Percentiles rank a stretch among this genome's conserved stretches.
phyloP scores from a whole-genome alignment of 1,140 invertebrate species.

The Platyscapa corneri region DNA sequence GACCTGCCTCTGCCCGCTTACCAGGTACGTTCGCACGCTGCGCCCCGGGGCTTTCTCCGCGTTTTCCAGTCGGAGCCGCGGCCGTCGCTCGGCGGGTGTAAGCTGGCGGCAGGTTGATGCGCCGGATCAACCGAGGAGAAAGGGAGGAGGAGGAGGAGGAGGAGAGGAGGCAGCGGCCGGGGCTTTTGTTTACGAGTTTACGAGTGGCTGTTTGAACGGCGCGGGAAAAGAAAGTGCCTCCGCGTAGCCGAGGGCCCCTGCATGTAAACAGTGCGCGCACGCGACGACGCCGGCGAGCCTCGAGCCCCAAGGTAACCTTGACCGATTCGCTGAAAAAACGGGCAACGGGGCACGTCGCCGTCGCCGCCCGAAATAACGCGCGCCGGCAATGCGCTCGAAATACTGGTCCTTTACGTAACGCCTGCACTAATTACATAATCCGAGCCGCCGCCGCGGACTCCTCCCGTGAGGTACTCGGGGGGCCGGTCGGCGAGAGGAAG shows the following conservation, averaged over 20 bases:
- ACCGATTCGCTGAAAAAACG: no score
- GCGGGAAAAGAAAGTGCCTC: conserved; percentile 5
- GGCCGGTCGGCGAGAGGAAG: no score
- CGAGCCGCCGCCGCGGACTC: no score
- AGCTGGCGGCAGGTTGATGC: conserved; percentile 22
- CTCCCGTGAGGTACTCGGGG: no score
- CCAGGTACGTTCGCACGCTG: conserved; percentile 1
- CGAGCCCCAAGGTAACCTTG: no score
- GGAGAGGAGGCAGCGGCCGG: no score
- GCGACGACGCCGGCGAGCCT: background rate
- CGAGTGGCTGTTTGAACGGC: background rate
- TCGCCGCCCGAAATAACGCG: no score
- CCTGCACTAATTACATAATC: conserved; percentile 34
- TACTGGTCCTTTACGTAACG: conserved; percentile 48
- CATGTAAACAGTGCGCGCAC: conserved; percentile 20
- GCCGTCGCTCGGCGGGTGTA: background rate
- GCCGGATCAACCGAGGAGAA: conserved; percentile 29
- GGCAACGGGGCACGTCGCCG: no score
- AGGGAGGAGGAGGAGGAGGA: background rate
- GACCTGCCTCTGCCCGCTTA: background rate
- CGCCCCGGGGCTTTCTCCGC: conserved; percentile 23
- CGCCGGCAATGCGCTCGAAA: background rate
- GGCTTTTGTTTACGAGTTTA: background rate
- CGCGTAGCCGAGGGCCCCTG: background rate
- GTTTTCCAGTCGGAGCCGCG: conserved; percentile 11